Base-by-base conservation (phyloP, 2,113 vertebrate species). In the Thunnus maccoyii region DNA sequence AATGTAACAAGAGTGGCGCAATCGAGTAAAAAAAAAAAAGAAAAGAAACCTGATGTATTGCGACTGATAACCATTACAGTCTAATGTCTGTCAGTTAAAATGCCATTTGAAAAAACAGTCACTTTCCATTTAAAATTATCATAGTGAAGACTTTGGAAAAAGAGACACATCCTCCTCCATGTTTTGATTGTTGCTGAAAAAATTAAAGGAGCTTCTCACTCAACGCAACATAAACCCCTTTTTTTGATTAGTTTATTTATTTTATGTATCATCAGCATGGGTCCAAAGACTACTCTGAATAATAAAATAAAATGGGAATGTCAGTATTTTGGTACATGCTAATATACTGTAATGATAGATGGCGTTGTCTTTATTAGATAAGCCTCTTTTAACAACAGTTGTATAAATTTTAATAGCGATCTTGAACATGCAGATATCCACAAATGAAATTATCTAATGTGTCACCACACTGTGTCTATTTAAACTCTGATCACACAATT, bases 51-150 rank as follows among this genome's bases (percentile, higher is more conserved):
- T 57, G 56, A 76, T 68, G 46, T 65, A 57, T 70, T 18, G 18
- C 6, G 46, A 51, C 61, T 70, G 68, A 36, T 61, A 60, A 63
- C 41, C 16, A 54, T 80, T 76, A 75, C 16, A 14, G 1, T 64
- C 64, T 78, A 61, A 82, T 76, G 47, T 46, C 54, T 72, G 55
- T 72, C 51, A 55, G 25, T 83, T 84, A 70, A 83, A 91, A 89
- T 75, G 63, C 36, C 17, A 12, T 80, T 72, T 76, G 36, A 76
- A 77, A 80, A 62, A 74, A 48, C 54, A 72, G 32, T 82, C 64
- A 36, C 30, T 74, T 84, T 50, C 18, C 47, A 82, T 78, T 77
- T 88, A 11, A 74, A 78, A 70, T 78, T 50, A 72, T 9, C 13
- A 20, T 17, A 22, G 20, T 10, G 41, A 69, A 61, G 65, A 44